Percentiles rank a stretch among this genome's conserved stretches.
phyloP scores from a whole-genome alignment of 2,113 vertebrate species.

The Tupaia chinensis region DNA sequence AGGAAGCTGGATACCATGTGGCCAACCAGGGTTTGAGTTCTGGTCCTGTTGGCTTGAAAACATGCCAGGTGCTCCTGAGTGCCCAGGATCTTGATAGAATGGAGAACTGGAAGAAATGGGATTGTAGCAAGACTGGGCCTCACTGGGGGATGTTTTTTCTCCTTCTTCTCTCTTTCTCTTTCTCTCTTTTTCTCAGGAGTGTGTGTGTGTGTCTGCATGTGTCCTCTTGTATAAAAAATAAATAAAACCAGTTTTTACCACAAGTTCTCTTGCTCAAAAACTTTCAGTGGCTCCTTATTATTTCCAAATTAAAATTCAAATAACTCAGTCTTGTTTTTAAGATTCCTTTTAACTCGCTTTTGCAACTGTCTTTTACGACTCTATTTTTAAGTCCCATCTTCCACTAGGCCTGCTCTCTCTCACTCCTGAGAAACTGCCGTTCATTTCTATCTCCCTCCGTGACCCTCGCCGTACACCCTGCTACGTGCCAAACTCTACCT shows the following conservation, averaged over 20 bases:
- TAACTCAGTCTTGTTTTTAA: not conserved
- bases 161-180: too few relatives aligned
- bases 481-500: not conserved
- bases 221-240: too few relatives aligned
- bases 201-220: too few relatives aligned
- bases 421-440: not conserved
- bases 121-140: too few relatives aligned
- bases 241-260: not conserved
- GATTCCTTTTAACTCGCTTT: not conserved
- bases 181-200: too few relatives aligned
- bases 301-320: conserved; percentile 16
- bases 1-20: too few relatives aligned
- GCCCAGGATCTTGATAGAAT: too few relatives aligned
- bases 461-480: not conserved
- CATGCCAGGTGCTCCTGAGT: too few relatives aligned
- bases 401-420: not conserved
- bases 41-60: too few relatives aligned
- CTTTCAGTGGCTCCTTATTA: not conserved
- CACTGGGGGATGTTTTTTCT: too few relatives aligned
- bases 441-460: not conserved
- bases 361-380: not conserved
- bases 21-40: too few relatives aligned
- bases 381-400: not conserved
- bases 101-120: too few relatives aligned
- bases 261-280: not conserved